Base-by-base conservation (phyloP, 1,140 invertebrate species). In the Drosophila varians region DNA sequence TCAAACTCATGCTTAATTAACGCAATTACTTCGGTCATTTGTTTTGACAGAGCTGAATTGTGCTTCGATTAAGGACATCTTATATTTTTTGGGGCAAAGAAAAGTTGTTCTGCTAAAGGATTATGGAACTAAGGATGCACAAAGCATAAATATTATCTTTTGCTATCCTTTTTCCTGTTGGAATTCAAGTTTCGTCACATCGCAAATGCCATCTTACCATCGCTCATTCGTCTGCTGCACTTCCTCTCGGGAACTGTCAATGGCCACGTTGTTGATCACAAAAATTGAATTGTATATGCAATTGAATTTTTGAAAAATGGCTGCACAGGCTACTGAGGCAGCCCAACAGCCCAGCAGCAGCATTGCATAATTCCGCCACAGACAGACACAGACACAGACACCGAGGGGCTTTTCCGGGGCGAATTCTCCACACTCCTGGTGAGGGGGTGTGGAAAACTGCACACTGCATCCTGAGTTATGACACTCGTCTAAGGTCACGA, bases 271-370 rank as follows among this genome's bases (percentile, higher is more conserved):
- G 72, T 73, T 86, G 72, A 84, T 86, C 80, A 74, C 76, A 86
- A 60, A 84, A 86, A 86, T 80, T 86, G 80, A 86, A 86, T 86
- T 79, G 76, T 79, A 70, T 76, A 62, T 74, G 54, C 80, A 86
- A 86, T 86, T 86, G 80, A 86, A 86, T 86, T 80, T 76, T 69
- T 86, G 60, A 61, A 72, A 55, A 64, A 55, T 62, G 46, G 45
- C 12, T 46, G 36, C 47, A 52, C 31, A 19, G 36, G 36, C n/a
- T 16, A 8, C 36, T 1, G 0, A 21, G 66, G 14, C 43, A 62
- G 69, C 54, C 62, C 36, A 65, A 48, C 71, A 61, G 43, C 57
- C 52, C 31, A n/a, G 34, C 49, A 34, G 26, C 57, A 75, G 45
- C 40, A 73, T 79, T 76, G 72, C 75, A 79, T 75, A 83, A 74